A percentile compares a stretch with the other conserved stretches of the same genome.
These are phyloP conservation scores for Apeltes quadracus DNA, from an alignment of 2,113 vertebrate genomes.

Conservation along the genomic window DNA sequence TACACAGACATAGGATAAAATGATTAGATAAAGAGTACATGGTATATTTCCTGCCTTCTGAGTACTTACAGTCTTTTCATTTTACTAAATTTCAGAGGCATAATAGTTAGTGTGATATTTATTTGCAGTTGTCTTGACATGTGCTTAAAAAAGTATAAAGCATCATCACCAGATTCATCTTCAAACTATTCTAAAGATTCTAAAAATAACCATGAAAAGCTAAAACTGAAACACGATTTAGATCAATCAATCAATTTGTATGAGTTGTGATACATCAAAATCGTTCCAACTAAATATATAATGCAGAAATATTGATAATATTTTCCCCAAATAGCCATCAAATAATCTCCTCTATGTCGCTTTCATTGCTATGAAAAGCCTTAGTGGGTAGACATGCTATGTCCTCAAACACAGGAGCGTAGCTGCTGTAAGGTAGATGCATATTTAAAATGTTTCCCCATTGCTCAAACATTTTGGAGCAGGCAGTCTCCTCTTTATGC, in stretches of 20 bases:
- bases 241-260: background rate
- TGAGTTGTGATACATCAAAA: background rate
- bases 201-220: background rate
- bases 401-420: conserved; percentile 76
- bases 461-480: conserved; percentile 34
- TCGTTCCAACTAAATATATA: background rate
- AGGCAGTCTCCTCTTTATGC: background rate
- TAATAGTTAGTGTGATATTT: background rate
- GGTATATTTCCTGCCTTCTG: background rate
- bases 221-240: background rate
- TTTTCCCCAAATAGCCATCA: conserved; percentile 30
- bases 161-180: background rate
- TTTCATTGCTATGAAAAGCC: conserved; percentile 49
- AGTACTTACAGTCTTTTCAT: background rate
- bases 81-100: no score
- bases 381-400: conserved; percentile 67
- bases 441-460: conserved; percentile 67
- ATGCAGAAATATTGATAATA: background rate
- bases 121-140: background rate
- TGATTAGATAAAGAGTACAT: background rate
- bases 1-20: background rate
- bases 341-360: conserved; percentile 79
- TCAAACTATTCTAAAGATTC: background rate
- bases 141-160: background rate
- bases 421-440: conserved; percentile 67